These are phyloP conservation scores for Rhamnusium bicolor DNA, from an alignment of 2,888 invertebrate species.

Conservation along the genomic window DNA sequence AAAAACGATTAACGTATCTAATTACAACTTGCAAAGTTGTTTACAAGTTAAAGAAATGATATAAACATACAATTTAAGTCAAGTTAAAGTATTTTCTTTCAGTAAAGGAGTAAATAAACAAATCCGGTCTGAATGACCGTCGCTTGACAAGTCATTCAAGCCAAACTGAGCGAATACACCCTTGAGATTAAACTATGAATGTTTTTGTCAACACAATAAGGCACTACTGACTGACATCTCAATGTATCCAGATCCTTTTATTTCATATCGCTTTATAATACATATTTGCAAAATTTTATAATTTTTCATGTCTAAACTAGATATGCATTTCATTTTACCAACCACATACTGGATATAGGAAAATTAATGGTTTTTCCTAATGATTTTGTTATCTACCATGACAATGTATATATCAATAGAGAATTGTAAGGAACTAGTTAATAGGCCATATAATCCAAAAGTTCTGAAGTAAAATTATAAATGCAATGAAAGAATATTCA, in stretches of 20 bases:
- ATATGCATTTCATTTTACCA: background rate
- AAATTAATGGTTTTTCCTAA: constrained; percentile 9
- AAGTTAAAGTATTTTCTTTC: constrained; percentile 9
- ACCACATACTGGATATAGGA: background rate
- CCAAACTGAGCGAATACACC: constrained; percentile 26
- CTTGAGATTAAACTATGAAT: constrained; percentile 4
- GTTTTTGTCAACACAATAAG: constrained; percentile 26
- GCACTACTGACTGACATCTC: constrained; percentile 20
- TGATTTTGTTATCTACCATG: background rate
- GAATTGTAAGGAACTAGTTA: background rate
- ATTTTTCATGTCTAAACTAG: constrained; percentile 14
- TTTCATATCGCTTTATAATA: background rate
- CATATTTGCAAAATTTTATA: constrained; percentile 7
- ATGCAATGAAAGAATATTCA: background rate
- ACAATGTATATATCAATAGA: background rate
- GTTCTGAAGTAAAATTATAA: background rate
- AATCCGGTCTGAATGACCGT: constrained; percentile 19
- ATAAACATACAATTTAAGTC: constrained; percentile 2
- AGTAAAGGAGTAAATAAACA: constrained; percentile 24
- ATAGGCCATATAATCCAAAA: background rate
- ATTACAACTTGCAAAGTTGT: background rate
- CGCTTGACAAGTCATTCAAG: constrained; percentile 22
- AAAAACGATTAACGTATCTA: constrained; percentile 3
- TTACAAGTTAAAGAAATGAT: constrained; percentile 8
- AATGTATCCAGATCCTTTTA: constrained; percentile 1